Base-by-base conservation (phyloP, 2,113 vertebrate species). In the Podarcis raffonei region DNA sequence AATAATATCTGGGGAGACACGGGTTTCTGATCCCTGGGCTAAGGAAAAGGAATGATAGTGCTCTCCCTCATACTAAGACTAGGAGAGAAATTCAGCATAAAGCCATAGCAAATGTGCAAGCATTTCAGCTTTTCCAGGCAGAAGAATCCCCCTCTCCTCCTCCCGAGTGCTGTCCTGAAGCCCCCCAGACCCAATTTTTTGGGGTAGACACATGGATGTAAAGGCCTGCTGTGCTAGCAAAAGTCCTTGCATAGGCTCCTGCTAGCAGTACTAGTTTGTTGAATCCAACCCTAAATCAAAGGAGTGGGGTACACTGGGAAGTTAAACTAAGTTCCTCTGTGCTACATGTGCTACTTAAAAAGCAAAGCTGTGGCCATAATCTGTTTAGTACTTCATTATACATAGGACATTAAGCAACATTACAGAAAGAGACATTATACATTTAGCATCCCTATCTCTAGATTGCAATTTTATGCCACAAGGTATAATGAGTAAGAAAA, bases 391-490 rank as follows among this genome's bases (percentile, higher is more conserved):
- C 87, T 89, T 69, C 4, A 37, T 42, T 78, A 37, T 79, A 57
- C 65, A 13, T 9, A 92, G 77, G 22, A 83, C 35, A 62, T 57
- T 88, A 88, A 85, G 5, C 79, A 92, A 77, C 53, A 42, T 84
- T 76, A 53, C 0, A 0, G 4, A 77, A 86, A 90, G 85, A 82
- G 76, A 68, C 53, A 74, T 81, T 80, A 90, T 39, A 68, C 72
- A 25, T 81, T 87, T 69, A 79, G 89, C 65, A 71, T 66, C 23
- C 85, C 79, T n/a, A 84, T 15, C 84, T 88, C 39, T 81, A 79
- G 66, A 71, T 86, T 91, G 91, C 87, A 90, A 72, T 90, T 88
- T 92, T 86, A 89, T 74, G 68, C 53, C 77, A 69, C 59, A 84
- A 86, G 42, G 18, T 57, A 25, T 85, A 90, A 84, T 71, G 78